Evolutionary conservation across 1,140 invertebrate species (phyloP).

Genomic region (Drosophila pseudoobscura): DNA sequence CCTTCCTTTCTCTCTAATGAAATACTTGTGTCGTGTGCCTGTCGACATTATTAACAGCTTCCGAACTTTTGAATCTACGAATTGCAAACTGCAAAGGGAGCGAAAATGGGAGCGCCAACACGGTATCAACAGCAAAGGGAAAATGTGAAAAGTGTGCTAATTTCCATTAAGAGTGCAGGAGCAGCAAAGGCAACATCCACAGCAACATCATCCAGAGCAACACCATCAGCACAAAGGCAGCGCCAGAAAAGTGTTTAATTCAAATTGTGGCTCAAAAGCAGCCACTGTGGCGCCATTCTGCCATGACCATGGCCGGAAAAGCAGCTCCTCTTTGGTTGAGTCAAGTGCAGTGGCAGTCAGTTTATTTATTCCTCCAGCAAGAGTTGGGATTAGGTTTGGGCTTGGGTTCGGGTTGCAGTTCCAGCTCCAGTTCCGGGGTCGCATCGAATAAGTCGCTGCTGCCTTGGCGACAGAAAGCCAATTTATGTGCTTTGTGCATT

Average conservation of each 20-base stretch:
- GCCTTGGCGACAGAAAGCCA: constrained; percentile 64
- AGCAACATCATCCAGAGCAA: constrained; percentile 6
- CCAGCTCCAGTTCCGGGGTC: not conserved
- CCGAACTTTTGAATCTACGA: constrained; percentile 74
- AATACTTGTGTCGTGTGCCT: constrained; percentile 79
- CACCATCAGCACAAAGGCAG: constrained; percentile 44
- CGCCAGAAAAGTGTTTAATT: constrained; percentile 66
- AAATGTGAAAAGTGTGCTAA: constrained; percentile 72
- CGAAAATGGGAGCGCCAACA: constrained; percentile 26
- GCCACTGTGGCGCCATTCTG: constrained; percentile 9
- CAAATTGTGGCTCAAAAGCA: constrained; percentile 48
- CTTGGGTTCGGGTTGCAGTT: not conserved
- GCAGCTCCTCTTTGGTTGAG: constrained; percentile 35
- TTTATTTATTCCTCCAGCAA: constrained; percentile 56
- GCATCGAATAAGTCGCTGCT: constrained; percentile 36
- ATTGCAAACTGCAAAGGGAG: constrained; percentile 17
- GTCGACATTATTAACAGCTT: constrained; percentile 79
- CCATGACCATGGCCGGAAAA: constrained; percentile 33
- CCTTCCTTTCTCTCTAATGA: constrained; percentile 59
- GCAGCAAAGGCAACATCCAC: constrained; percentile 7
- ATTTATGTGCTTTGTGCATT: constrained; percentile 67
- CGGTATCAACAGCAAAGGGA: constrained; percentile 23
- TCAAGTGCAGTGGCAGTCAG: constrained; percentile 27
- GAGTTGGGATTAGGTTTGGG: not conserved
- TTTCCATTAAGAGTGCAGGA: constrained; percentile 57